phyloP scores from a whole-genome alignment of 2,113 vertebrate genomes.

The Triplophysa dalaica region DNA sequence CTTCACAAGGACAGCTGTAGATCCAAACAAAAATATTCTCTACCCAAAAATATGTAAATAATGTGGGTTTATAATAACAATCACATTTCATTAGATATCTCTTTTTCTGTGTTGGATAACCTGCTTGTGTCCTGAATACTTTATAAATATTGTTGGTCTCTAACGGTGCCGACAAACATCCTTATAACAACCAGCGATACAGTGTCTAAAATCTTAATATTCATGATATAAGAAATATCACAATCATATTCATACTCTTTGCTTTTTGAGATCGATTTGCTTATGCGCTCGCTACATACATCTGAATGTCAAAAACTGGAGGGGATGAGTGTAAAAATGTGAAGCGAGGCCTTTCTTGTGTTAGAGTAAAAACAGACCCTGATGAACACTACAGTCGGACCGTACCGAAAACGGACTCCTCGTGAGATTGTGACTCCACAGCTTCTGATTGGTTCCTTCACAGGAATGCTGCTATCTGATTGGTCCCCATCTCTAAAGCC shows the following conservation, averaged over 20 bases:
- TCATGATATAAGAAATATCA: conserved; percentile 66
- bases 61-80: conserved; percentile 72
- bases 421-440: too few species aligned
- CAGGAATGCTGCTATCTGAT: too few species aligned
- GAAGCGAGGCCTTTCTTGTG: not conserved
- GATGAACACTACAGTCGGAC: too few species aligned
- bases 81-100: conserved; percentile 67
- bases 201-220: conserved; percentile 70
- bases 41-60: conserved; percentile 81
- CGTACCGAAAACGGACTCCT: too few species aligned
- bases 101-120: conserved; percentile 60
- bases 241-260: conserved; percentile 69
- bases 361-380: not conserved
- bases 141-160: conserved; percentile 68
- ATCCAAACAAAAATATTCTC: conserved; percentile 81
- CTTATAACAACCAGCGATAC: conserved; percentile 70
- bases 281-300: conserved; percentile 69
- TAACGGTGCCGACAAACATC: conserved; percentile 75
- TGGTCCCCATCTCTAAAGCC: too few species aligned
- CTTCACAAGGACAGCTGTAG: conserved; percentile 66
- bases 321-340: conserved; percentile 33
- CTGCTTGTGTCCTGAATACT: conserved; percentile 70
- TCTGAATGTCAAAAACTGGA: conserved; percentile 67
- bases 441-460: too few species aligned
- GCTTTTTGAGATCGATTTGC: conserved; percentile 32